Evolutionary conservation across 2,888 invertebrate genomes (phyloP), one percentile per base, ranked within the genome.

Genomic region (Esperia sulphurella): DNA sequence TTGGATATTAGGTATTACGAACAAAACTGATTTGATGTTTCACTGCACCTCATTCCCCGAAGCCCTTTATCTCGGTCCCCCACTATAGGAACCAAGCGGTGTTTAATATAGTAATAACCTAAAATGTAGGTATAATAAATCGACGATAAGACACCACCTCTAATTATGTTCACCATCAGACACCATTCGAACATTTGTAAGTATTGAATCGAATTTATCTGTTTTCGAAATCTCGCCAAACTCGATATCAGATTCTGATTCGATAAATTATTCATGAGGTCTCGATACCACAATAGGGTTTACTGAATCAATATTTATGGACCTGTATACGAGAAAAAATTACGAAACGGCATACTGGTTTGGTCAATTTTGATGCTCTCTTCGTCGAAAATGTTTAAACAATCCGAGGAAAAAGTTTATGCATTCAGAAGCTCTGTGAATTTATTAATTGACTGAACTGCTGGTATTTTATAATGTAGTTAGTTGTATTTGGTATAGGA

Each of bases 181-280:
- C 70, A 67, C 73, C 61, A 70, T 49, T 63, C 69, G 59, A 63
- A 68, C 74, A 70, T 69, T 71, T 75, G 75, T 72, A 69, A 73
- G 68, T 65, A 69, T 48, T 48, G 45, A 48, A 51, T 48, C 48
- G 42, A 21, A 62, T 68, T 68, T 75, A 81, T 83, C 77, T 72
- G 71, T 77, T 83, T 77, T 73, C 78, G 77, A 81, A 79, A 85
- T 83, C 77, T 73, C 72, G 68, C 77, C 78, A 76, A 83, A 83
- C 79, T 64, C 56, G 76, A 79, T 79, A 78, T 80, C 74, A 65
- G 72, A 82, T 79, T 76, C 68, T 59, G 71, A 68, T 65, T 65
- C 64, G 58, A 78, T 85, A 73, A 81, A 86, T 83, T 68, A 85
- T 86, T 83, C 79, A 86, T 83, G 73, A 78, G 67, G 49, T 65